Evolutionary conservation across 2,797 vertebrate species (phyloP), one percentile per base, ranked within the genome.

Genomic region (Oryzias dopingdopingensis): DNA sequence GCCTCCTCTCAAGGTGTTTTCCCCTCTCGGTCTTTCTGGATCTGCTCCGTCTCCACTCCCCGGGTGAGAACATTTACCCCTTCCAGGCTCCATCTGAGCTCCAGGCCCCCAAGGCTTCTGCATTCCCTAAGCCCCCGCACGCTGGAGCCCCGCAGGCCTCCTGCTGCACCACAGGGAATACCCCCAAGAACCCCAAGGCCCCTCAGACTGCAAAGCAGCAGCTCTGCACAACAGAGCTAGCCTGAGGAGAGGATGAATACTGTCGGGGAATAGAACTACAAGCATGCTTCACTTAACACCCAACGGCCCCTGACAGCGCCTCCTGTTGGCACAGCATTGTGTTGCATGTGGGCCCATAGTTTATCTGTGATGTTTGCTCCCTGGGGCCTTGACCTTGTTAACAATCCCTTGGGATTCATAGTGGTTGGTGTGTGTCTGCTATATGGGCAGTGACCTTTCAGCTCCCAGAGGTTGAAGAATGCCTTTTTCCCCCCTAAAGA

Each of bases 1-100:
- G 80, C 76, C 84, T 88, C 83, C 77, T 89, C 85, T 90, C 81
- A 90, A 91, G 87, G 89, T 91, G 87, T 89, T 88, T 86, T 81
- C 70, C 79, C 63, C 63, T 76, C 6, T 18, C 76, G 76, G 70
- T 78, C 78, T 87, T 80, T 83, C 71, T 79, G 47, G 76, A 71
- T 77, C 63, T 72, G 78, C 69, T 74, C 79, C 79, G 76, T 83
- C 81, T 85, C 81, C 85, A 80, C 80, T 90, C 86, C 80, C 84
- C 77, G 77, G 82, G 83, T 86, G 85, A 83, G 80, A 83, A 84
- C 83, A 70, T 84, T 85, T 71, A 81, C 80, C 84, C 83, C 32
- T 37, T 82, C 81, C 53, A 79, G 83, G 86, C 82, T 79, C 87
- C 90, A 92, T 91, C 88, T 92, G 90, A 91, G 87, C 84, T 90